phyloP scores from a whole-genome alignment of 2,113 vertebrate species.

The Cairina moschata region DNA sequence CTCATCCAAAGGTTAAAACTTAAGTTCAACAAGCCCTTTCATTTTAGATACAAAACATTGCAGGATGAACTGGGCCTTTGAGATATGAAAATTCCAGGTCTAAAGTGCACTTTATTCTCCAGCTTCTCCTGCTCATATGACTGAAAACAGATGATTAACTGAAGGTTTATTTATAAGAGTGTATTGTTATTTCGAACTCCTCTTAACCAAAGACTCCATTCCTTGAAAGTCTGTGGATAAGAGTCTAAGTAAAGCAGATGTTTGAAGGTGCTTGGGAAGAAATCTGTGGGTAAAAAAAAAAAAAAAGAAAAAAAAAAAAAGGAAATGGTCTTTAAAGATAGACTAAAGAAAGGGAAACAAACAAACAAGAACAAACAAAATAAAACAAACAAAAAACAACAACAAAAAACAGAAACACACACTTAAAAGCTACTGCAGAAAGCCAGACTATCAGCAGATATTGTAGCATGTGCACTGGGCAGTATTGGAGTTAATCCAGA shows the following conservation, averaged over 20 bases:
- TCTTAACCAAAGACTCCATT: too few species aligned
- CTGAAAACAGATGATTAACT: background rate
- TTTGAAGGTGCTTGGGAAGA: background rate
- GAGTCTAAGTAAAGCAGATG: background rate
- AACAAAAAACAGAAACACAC: fast-evolving
- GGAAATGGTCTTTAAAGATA: background rate
- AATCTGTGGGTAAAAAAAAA: fast-evolving
- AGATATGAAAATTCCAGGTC: background rate
- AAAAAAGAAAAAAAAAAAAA: background rate
- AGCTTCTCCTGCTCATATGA: background rate
- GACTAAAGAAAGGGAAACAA: background rate
- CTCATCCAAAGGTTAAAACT: background rate
- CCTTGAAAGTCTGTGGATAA: background rate
- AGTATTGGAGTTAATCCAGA: background rate
- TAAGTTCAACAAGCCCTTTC: background rate
- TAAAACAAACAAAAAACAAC: background rate
- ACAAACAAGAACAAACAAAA: background rate
- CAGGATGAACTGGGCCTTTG: background rate
- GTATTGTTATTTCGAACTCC: background rate
- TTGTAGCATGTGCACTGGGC: fast-evolving
- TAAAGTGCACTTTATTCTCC: background rate
- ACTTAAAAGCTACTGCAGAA: background rate
- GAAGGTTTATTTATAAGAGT: background rate
- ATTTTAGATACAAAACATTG: background rate
- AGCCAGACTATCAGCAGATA: background rate